Evolutionary conservation across 2,888 invertebrate genomes (phyloP), one percentile per base, ranked within the genome.

Genomic region (Pocota personata): DNA sequence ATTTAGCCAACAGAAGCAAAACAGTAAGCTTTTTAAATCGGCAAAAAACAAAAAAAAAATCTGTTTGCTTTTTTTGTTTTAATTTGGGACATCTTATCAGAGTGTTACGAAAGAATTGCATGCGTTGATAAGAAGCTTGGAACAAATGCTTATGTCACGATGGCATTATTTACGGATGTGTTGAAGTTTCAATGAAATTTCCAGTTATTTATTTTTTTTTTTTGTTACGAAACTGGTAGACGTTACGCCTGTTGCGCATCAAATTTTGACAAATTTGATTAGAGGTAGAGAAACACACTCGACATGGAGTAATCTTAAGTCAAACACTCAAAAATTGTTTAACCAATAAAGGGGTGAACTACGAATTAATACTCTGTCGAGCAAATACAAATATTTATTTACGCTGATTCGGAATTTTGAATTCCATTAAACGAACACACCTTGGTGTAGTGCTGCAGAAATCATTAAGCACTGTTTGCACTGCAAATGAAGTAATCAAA

Each of bases 41-140:
- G 3, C 2, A 2, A 24, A 24, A 24, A 24, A 24, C 2, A 24
- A 24, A 24, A 24, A 8, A 32, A 7, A 32, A 8, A 10, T 27
- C 48, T 32, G 0, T 16, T 40, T 14, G 3, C 2, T 27, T 27
- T 19, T n/a, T n/a, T n/a, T n/a, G n/a, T n/a, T n/a, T n/a, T n/a
- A n/a, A n/a, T n/a, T n/a, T n/a, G n/a, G n/a, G n/a, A n/a, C n/a
- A 6, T 64, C 64, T 64, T 64, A 64, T 64, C 64, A 21, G 3
- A 21, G 1, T 8, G 19, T 64, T 48, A 14, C 32, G 55, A 7
- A 46, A 48, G 32, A 32, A 48, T 6, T 48, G 64, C 48, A 48
- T 21, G 1, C n/a, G 3, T 3, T 19, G 64, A 64, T 35, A 64
- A 48, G 48, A 35, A 7, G 8, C n/a, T 64, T n/a, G 8, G 19